Evolutionary conservation across 2,888 invertebrate species (phyloP).

Genomic region (Caenorhabditis afra): DNA sequence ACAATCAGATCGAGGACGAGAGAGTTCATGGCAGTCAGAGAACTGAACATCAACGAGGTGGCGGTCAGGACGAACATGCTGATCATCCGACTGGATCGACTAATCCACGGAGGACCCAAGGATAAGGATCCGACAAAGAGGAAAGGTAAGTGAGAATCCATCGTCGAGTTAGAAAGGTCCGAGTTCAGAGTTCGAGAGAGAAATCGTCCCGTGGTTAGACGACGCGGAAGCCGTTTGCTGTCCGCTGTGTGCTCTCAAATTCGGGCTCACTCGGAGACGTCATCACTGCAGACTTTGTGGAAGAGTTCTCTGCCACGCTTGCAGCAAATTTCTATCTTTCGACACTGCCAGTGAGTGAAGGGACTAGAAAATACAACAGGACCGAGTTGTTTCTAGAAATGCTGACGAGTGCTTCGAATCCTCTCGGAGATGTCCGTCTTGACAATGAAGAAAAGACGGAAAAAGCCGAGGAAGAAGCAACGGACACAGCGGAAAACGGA

Average conservation of each 20-base stretch:
- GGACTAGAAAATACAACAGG: too few species aligned
- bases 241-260: slow-evolving; percentile 91
- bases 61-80: slow-evolving; percentile 96
- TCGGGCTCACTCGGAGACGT: slow-evolving; percentile 88
- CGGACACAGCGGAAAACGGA: slow-evolving; percentile 1
- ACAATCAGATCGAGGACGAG: slow-evolving; percentile 28
- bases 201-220: slow-evolving; percentile 92
- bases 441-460: slow-evolving; percentile 48
- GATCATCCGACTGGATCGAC: slow-evolving; percentile 92
- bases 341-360: slow-evolving; percentile 74
- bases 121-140: slow-evolving; percentile 81
- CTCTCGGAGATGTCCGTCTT: slow-evolving; percentile 62
- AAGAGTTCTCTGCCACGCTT: slow-evolving; percentile 75
- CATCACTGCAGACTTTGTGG: slow-evolving; percentile 93
- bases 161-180: too few species aligned
- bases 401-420: slow-evolving; percentile 83
- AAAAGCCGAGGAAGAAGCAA: slow-evolving; percentile 27
- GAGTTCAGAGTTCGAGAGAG: slow-evolving; percentile 84
- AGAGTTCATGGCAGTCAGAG: slow-evolving; percentile 81
- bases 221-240: slow-evolving; percentile 92
- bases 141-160: slow-evolving; percentile 71
- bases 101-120: slow-evolving; percentile 88
- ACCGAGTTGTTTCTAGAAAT: slow-evolving; percentile 82
- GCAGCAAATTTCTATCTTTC: slow-evolving; percentile 79
- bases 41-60: slow-evolving; percentile 88